phyloP scores from a whole-genome alignment of 2,113 vertebrate species.

The Bujurquina vittata region DNA sequence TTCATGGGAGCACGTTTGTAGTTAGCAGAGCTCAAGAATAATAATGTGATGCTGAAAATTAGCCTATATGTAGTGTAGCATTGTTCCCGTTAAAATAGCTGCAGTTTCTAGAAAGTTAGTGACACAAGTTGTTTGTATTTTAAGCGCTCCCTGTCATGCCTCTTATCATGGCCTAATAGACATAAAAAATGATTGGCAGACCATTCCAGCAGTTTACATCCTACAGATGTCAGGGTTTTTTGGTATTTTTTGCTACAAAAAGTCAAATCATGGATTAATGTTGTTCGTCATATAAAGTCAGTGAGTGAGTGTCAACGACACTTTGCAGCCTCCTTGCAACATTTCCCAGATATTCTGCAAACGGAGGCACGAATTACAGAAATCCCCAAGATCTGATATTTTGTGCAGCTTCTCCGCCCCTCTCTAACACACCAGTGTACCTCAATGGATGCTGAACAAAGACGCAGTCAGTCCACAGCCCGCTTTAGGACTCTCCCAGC shows the following conservation, averaged over 20 bases:
- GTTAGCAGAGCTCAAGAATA: no score
- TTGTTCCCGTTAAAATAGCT: background rate
- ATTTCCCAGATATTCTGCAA: constrained; percentile 3
- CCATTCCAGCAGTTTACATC: background rate
- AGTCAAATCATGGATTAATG: background rate
- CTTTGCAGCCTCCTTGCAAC: background rate
- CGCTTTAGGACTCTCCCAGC: constrained; percentile 59
- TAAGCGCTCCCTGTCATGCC: background rate
- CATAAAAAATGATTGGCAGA: background rate
- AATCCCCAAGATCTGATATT: constrained; percentile 8
- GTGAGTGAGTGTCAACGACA: background rate
- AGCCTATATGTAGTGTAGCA: background rate
- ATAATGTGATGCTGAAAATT: no score
- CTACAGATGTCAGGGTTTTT: background rate
- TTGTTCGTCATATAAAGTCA: background rate
- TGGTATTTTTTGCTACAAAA: background rate
- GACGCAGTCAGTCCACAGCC: constrained; percentile 57
- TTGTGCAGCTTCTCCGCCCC: background rate
- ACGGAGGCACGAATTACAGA: background rate
- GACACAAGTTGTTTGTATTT: background rate
- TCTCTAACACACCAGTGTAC: constrained; percentile 9
- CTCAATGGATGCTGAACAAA: constrained; percentile 61
- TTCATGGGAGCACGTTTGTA: no score
- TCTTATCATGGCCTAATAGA: background rate
- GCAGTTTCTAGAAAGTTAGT: background rate